Evolutionary conservation across 1,140 invertebrate species (phyloP), one percentile per base, ranked within the genome.

Genomic region (Globodera ellingtonae): DNA sequence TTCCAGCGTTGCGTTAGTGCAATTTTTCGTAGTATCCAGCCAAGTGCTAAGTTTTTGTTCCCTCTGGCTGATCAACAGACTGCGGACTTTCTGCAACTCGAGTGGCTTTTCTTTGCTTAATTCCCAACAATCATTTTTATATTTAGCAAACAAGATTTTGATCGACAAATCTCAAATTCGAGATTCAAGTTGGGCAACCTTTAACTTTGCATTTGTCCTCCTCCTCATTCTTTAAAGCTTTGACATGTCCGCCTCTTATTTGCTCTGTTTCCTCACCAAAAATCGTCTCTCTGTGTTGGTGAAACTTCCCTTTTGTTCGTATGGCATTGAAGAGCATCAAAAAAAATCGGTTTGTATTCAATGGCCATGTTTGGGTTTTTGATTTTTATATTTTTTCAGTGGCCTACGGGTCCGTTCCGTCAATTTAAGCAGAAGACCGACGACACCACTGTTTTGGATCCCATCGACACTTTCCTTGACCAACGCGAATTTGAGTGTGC

Each of bases 241-340:
- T 56, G 73, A 75, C 46, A 56, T 75, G 18, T 75, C 73, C 65
- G 50, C 46, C 8, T 15, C 73, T 9, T 52, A 52, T 56, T 75
- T 75, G 56, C 50, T 75, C 46, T 75, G 73, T 75, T 75, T 75
- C 65, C 46, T 75, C 6, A 75, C 73, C 6, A 75, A 75, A 75
- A 75, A 75, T 75, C 15, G n/a, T 6, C 15, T 75, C 44, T 52
- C 15, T 75, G 56, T 75, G 35, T 24, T 75, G 73, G n/a, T 15
- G n/a, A 18, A 18, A 4, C 73, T 75, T 56, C 73, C 73, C 3
- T 75, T 75, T 59, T 75, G 73, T 46, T 75, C 73, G n/a, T 75
- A 75, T 4, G 73, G 73, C 18, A 46, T 75, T 56, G 73, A 75
- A 75, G 8, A 52, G n/a, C 48, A 75, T 18, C 73, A 75, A 24